These are phyloP conservation scores for Loriculus beryllinus DNA, from an alignment of 2,797 vertebrate genomes.

Conservation along the genomic window DNA sequence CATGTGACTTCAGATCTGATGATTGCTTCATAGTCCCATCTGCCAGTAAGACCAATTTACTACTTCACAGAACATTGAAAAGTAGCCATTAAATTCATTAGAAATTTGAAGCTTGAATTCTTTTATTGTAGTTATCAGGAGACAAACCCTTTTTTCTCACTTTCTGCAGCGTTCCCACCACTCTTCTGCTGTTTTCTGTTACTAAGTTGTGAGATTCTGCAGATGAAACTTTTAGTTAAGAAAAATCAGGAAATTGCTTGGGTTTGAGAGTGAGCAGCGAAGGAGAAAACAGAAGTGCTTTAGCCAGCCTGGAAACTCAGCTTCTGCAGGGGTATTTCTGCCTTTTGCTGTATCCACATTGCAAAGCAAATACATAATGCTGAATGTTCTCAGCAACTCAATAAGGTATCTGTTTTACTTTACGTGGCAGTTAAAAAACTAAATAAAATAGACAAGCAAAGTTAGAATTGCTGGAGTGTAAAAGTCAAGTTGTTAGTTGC, in stretches of 20 bases:
- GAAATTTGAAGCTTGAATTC: background rate
- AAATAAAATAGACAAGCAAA: background rate
- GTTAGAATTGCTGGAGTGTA: background rate
- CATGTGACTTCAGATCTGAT: background rate
- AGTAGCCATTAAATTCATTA: background rate
- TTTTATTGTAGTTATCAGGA: background rate
- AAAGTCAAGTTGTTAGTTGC: background rate
- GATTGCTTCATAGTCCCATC: background rate
- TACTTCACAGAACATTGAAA: background rate
- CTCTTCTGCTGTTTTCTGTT: background rate
- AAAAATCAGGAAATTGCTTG: background rate
- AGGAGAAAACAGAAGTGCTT: background rate
- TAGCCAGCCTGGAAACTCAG: background rate
- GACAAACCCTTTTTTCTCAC: background rate
- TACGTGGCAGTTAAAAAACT: background rate
- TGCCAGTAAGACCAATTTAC: background rate
- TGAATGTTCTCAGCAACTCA: background rate
- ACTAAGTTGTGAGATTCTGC: background rate
- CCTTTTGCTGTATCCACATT: background rate
- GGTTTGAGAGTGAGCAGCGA: background rate
- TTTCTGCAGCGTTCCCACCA: background rate
- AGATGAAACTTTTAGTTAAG: background rate
- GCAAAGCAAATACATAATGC: background rate
- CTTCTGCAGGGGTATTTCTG: background rate
- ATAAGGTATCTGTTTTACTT: background rate